Conservation (phyloP, 2,888 invertebrate genomes). For the Drosophila leonis region DNA sequence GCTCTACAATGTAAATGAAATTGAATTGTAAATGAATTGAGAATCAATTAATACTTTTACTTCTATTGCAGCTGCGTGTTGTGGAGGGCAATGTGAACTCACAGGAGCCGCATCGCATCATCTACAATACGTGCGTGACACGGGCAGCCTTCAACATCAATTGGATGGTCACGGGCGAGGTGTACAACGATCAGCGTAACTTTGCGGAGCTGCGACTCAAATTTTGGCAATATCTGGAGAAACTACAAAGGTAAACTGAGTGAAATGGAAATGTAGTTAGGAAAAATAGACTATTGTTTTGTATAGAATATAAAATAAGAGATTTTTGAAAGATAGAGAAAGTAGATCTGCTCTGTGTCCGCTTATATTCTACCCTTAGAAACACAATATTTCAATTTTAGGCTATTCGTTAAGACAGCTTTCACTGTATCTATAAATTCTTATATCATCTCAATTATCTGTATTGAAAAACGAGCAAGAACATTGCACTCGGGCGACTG, state of each 20-base stretch:
- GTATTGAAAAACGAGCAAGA: too few relatives aligned
- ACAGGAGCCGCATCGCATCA: conserved; percentile 87
- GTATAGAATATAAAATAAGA: too few relatives aligned
- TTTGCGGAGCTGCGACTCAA: conserved; percentile 89
- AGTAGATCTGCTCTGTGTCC: too few relatives aligned
- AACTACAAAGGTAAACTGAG: conserved; percentile 87
- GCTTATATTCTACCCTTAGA: too few relatives aligned
- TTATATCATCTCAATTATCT: too few relatives aligned
- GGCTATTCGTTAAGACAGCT: not conserved
- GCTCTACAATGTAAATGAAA: conserved; percentile 89
- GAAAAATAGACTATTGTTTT: not conserved
- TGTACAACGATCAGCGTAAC: conserved; percentile 87
- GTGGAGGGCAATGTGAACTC: conserved; percentile 90
- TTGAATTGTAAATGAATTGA: not conserved
- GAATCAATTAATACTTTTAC: not conserved
- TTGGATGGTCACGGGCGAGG: conserved; percentile 92
- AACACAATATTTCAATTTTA: too few relatives aligned
- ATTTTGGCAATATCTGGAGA: conserved; percentile 89
- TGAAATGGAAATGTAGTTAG: not conserved
- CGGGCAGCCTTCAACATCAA: conserved; percentile 89
- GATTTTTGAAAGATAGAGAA: too few relatives aligned
- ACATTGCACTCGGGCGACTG: too few relatives aligned
- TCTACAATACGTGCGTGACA: conserved; percentile 89
- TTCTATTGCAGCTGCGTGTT: conserved; percentile 88
- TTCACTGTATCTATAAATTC: not conserved